phyloP scores from a whole-genome alignment of 2,888 invertebrate genomes.

The Lycophotia porphyrea region DNA sequence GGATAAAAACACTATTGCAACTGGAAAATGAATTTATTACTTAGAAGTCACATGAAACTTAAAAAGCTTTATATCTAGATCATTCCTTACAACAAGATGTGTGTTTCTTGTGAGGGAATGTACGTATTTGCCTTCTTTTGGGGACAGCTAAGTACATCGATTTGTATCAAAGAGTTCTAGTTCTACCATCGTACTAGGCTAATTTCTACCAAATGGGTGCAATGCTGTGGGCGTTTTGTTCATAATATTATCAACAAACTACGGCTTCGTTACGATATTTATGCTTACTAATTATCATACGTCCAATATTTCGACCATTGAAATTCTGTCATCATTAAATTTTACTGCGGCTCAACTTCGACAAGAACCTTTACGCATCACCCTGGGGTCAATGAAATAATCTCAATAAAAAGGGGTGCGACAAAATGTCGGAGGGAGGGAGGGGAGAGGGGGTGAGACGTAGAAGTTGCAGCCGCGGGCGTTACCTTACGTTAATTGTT shows the following conservation, averaged over 20 bases:
- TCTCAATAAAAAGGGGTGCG: conserved; percentile 57
- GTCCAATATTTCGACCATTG: conserved; percentile 70
- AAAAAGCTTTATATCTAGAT: conserved; percentile 28
- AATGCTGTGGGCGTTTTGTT: conserved; percentile 65
- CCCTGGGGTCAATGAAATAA: conserved; percentile 48
- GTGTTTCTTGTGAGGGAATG: conserved; percentile 15
- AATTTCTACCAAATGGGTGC: conserved; percentile 38
- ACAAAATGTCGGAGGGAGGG: conserved; percentile 36
- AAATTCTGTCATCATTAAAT: conserved; percentile 72
- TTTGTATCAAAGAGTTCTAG: conserved; percentile 9
- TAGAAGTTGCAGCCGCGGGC: conserved; percentile 68
- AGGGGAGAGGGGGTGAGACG: background rate
- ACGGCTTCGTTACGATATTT: conserved; percentile 80
- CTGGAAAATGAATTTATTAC: conserved; percentile 27
- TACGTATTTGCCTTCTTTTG: conserved; percentile 5
- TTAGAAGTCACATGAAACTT: conserved; percentile 26
- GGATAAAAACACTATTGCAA: conserved; percentile 23
- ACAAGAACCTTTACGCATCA: conserved; percentile 23
- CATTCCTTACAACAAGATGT: conserved; percentile 36
- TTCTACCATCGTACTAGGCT: conserved; percentile 16
- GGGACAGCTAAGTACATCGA: conserved; percentile 2
- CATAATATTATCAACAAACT: conserved; percentile 73
- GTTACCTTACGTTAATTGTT: conserved; percentile 70
- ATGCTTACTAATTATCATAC: conserved; percentile 84
- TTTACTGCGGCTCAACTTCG: conserved; percentile 67